Percentiles rank a stretch among this genome's conserved stretches.
Evolutionary conservation across 1,140 invertebrate genomes (phyloP).

Genomic region (Drosophila ohnishii): DNA sequence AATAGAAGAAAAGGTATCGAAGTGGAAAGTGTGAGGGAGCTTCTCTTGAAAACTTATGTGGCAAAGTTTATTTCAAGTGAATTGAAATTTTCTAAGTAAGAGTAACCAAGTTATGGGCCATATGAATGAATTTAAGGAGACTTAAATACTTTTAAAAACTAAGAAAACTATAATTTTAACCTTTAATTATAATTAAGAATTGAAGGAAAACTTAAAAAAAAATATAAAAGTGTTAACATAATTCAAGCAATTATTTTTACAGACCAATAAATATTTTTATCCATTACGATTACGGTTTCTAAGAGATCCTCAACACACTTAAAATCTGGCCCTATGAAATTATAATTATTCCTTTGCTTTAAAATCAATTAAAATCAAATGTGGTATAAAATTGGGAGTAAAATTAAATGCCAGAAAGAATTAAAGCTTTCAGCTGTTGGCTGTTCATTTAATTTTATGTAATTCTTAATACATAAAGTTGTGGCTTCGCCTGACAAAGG

Average conservation of each 20-base stretch:
- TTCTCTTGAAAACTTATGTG: not conserved
- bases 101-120: not conserved
- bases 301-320: no score
- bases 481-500: no score
- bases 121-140: not conserved
- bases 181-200: no score
- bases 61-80: not conserved
- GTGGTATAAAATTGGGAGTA: not conserved
- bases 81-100: not conserved
- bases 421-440: not conserved
- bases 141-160: not conserved
- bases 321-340: no score
- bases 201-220: no score
- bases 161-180: not conserved
- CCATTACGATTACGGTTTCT: no score
- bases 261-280: no score
- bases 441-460: not conserved
- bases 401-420: not conserved
- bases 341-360: no score
- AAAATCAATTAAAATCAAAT: not conserved
- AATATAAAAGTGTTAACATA: no score
- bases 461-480: constrained; percentile 12
- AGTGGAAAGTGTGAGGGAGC: not conserved
- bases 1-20: not conserved
- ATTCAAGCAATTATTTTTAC: no score